These are phyloP conservation scores for Stichodactyla helianthus DNA, from an alignment of 64 coral and sea anemone genomes.

Conservation along the genomic window DNA sequence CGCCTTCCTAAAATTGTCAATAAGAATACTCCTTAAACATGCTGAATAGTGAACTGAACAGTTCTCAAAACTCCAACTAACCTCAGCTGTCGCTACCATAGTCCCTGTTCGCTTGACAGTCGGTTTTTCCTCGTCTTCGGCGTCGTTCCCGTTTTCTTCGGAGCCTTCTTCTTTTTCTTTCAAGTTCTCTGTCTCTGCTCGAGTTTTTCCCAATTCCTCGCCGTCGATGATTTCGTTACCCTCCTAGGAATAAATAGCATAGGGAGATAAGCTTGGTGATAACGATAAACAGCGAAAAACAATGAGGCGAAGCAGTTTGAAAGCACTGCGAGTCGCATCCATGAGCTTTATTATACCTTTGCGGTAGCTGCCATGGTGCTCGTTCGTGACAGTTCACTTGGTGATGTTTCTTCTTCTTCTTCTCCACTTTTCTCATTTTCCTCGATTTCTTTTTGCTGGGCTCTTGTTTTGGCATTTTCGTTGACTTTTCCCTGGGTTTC, in stretches of 20 bases:
- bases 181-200: slow-evolving; percentile 51
- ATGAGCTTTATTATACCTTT: slow-evolving; percentile 27
- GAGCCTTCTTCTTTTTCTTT: slow-evolving; percentile 39
- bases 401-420: slow-evolving; percentile 11
- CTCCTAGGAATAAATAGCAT: slow-evolving; percentile 38
- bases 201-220: slow-evolving; percentile 67
- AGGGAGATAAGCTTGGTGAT: background rate
- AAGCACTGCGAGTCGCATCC: background rate
- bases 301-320: slow-evolving; percentile 1
- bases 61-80: slow-evolving; percentile 15
- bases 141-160: slow-evolving; percentile 28
- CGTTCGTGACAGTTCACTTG: slow-evolving; percentile 49
- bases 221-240: slow-evolving; percentile 58
- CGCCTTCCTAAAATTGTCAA: slow-evolving; percentile 63
- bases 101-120: slow-evolving; percentile 82
- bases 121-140: slow-evolving; percentile 58
- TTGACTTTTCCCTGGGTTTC: slow-evolving; percentile 47
- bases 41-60: background rate
- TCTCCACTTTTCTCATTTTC: slow-evolving; percentile 3
- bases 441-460: slow-evolving; percentile 50
- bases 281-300: background rate
- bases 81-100: slow-evolving; percentile 79
- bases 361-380: slow-evolving; percentile 60
- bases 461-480: slow-evolving; percentile 56
- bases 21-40: background rate